These are phyloP conservation scores for Jaculus jaculus DNA, from an alignment of 2,113 vertebrate species.

Conservation along the genomic window DNA sequence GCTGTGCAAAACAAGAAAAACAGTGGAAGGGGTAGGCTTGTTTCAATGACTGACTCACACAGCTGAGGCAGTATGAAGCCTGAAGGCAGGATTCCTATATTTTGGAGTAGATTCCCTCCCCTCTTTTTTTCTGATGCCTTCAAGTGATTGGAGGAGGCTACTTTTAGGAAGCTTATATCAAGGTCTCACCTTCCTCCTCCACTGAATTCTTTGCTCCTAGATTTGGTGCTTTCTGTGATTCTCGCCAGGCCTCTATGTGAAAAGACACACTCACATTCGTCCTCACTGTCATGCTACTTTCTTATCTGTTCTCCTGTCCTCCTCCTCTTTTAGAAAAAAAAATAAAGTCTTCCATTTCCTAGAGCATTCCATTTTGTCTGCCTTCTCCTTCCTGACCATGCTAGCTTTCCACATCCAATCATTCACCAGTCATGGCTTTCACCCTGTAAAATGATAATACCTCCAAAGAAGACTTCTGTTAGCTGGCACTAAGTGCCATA, in stretches of 20 bases:
- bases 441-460: neutral
- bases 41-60: neutral
- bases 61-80: neutral
- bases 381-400: neutral
- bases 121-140: neutral
- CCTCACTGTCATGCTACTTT: neutral
- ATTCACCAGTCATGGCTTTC: neutral
- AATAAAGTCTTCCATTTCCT: neutral
- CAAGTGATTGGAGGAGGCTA: neutral
- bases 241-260: neutral
- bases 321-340: neutral
- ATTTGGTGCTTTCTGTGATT: neutral
- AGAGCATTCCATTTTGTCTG: neutral
- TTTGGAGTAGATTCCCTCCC: neutral
- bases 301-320: neutral
- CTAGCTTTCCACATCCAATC: neutral
- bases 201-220: neutral
- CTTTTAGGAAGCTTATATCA: neutral
- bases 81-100: neutral
- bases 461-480: neutral
- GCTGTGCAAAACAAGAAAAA: neutral
- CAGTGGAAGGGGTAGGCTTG: neutral
- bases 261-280: neutral
- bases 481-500: too few species aligned
- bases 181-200: neutral